Evolutionary conservation across 2,113 vertebrate species (phyloP).

Genomic region (Anguilla rostrata): DNA sequence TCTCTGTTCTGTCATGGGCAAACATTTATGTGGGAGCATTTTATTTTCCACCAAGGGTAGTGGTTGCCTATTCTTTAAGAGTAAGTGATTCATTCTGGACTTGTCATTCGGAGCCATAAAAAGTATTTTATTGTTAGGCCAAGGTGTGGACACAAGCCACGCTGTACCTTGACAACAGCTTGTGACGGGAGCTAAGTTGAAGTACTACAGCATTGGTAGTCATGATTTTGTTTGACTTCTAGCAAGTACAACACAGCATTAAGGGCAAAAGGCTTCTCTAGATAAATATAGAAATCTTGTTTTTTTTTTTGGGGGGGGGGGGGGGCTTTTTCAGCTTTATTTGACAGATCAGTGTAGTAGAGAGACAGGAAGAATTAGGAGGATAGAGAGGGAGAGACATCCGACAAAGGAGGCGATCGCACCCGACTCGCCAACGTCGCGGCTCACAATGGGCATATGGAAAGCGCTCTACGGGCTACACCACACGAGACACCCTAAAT

Average conservation of each 20-base stretch:
- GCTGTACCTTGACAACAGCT: background rate
- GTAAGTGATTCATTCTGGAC: background rate
- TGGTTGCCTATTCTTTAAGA: background rate
- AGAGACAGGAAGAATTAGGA: too few species aligned
- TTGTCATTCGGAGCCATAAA: background rate
- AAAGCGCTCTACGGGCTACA: too few species aligned
- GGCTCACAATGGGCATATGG: too few species aligned
- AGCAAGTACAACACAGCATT: background rate
- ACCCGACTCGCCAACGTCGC: too few species aligned
- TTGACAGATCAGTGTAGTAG: too few species aligned
- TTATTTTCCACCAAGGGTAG: background rate
- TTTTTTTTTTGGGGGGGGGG: too few species aligned
- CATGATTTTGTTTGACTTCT: background rate
- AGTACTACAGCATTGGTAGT: background rate
- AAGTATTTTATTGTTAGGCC: background rate
- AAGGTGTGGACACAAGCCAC: conserved; percentile 5
- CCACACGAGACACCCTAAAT: too few species aligned
- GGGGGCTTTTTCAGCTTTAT: too few species aligned
- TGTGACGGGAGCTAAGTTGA: background rate
- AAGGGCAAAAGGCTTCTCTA: background rate
- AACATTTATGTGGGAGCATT: background rate
- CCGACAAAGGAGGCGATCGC: too few species aligned
- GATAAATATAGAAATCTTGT: background rate
- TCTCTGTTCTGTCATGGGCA: background rate
- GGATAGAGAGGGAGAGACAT: too few species aligned